These are phyloP conservation scores for Lophochroa leadbeateri DNA, from an alignment of 2,113 vertebrate genomes.

Conservation along the genomic window DNA sequence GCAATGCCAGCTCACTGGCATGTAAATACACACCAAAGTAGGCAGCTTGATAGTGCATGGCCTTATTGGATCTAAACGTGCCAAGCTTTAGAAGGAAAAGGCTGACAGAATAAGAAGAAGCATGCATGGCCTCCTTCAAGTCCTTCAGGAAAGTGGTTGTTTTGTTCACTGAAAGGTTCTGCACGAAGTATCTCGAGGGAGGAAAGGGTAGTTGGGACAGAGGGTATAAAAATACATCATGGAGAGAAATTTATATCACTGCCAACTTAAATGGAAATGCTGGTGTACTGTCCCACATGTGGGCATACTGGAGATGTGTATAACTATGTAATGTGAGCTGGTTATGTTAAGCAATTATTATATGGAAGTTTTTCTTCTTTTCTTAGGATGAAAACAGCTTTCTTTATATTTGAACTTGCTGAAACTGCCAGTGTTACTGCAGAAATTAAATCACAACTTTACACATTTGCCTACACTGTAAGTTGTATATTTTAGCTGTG, in stretches of 20 bases:
- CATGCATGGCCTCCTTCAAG: background rate
- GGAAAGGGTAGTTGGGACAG: background rate
- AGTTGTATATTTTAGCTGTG: conserved; percentile 10
- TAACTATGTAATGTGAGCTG: background rate
- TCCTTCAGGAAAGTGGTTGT: background rate
- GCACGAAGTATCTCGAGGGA: background rate
- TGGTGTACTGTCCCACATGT: background rate
- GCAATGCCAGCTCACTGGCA: background rate
- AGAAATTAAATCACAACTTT: conserved; percentile 80
- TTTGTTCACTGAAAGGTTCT: background rate
- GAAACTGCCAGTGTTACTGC: conserved; percentile 76
- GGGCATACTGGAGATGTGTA: background rate
- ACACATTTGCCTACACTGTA: conserved; percentile 86
- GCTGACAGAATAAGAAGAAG: background rate
- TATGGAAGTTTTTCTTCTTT: background rate
- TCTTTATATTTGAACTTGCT: conserved; percentile 95
- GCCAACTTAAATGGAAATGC: background rate
- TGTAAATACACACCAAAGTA: background rate
- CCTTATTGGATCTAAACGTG: background rate
- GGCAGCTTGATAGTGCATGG: background rate
- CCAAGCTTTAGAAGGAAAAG: background rate
- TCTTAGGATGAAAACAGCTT: conserved; percentile 94
- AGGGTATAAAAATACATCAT: background rate
- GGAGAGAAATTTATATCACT: background rate
- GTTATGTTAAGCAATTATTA: background rate